Evolutionary conservation across 2,797 vertebrate species (phyloP), one percentile per base, ranked within the genome.

Genomic region (Anguilla megastoma): DNA sequence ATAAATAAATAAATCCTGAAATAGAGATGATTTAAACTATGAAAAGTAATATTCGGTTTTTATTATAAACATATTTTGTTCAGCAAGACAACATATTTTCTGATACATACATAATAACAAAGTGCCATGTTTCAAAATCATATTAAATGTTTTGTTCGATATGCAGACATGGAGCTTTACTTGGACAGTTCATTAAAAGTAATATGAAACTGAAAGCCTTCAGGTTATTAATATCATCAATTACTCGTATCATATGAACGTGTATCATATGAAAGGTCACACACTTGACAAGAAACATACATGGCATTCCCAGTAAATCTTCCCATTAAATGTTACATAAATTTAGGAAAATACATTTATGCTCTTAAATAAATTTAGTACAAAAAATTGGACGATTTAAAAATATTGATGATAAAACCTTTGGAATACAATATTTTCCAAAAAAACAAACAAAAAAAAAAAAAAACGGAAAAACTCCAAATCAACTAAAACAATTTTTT

Each of bases 381-480:
- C 89, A 86, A 90, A 69, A 85, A 88, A 90, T 85, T 56, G 54
- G 74, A 90, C 56, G 2, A 54, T 84, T 89, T 91, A 91, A 87
- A 88, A 88, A 84, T 41, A 85, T 50, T 92, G 91, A 89, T 93
- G 24, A 90, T 88, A 93, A 95, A 88, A 94, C 86, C 93, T 90
- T 91, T 87, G 88, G 86, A 92, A 89, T 85, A 91, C 27, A n/a
- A 90, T 3, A 8, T 54, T 69, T 84, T 84, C 27, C 69, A 30
- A 33, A 88, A 87, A 27, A 88, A 84, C 84, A 88, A 45, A 4
- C 41, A 45, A 45, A 41, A 41, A 41, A 45, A 14, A 90, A 80
- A 41, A 90, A 91, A 91, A 89, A 92, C 94, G 94, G 92, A 91
- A 83, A 33, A n/a, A 21, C 45, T 84, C 5, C 21, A 85, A 85